phyloP scores from a whole-genome alignment of 2,888 invertebrate species.

The Cheilosia scutellata region DNA sequence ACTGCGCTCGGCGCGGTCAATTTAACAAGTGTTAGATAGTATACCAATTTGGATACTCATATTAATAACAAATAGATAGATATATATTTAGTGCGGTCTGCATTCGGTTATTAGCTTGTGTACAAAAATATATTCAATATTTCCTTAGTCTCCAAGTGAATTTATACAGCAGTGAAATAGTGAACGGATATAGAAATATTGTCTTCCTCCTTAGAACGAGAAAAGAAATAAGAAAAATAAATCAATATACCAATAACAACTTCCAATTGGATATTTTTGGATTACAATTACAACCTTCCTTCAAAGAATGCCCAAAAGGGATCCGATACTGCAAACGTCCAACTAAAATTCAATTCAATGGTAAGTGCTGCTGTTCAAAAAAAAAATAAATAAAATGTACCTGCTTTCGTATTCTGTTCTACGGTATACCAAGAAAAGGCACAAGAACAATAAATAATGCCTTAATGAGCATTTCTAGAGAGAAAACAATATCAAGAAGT shows the following conservation, averaged over 20 bases:
- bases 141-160: slow-evolving; percentile 8
- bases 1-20: slow-evolving; percentile 81
- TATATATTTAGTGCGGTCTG: slow-evolving; percentile 20
- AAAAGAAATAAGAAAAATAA: slow-evolving; percentile 48
- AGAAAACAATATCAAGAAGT: slow-evolving; percentile 35
- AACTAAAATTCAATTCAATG: slow-evolving; percentile 49
- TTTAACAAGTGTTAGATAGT: slow-evolving; percentile 56
- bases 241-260: slow-evolving; percentile 32
- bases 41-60: slow-evolving; percentile 37
- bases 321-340: slow-evolving; percentile 22
- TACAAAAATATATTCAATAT: slow-evolving; percentile 7
- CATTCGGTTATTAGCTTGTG: slow-evolving; percentile 19
- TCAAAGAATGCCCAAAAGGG: slow-evolving; percentile 53
- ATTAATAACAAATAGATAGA: slow-evolving; percentile 10
- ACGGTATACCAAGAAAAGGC: not conserved
- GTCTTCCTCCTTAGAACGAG: slow-evolving; percentile 9
- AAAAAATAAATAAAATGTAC: not conserved
- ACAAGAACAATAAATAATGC: slow-evolving; percentile 30
- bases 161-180: slow-evolving; percentile 33
- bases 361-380: slow-evolving; percentile 38
- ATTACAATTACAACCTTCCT: slow-evolving; percentile 33
- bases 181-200: slow-evolving; percentile 11
- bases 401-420: not conserved
- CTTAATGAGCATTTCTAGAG: slow-evolving; percentile 24
- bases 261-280: slow-evolving; percentile 63